A percentile compares a stretch with the other conserved stretches of the same genome.
Conservation (phyloP, 2,888 invertebrate genomes). For the Electrophaes corylata region DNA sequence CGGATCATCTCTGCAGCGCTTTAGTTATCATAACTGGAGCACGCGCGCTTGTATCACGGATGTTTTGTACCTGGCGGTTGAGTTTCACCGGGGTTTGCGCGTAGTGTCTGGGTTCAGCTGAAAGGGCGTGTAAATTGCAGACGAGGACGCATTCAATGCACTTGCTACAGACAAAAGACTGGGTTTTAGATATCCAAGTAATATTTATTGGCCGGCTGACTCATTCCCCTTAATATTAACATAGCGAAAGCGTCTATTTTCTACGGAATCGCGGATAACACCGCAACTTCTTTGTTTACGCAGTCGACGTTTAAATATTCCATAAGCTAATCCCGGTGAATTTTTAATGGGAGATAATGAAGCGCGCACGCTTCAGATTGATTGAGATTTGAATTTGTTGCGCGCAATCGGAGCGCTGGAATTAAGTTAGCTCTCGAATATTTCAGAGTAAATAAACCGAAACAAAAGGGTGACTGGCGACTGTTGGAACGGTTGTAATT, state of each 20-base stretch:
- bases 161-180: conserved; percentile 61
- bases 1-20: conserved; percentile 61
- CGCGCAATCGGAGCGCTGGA: conserved; percentile 69
- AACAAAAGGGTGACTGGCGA: conserved; percentile 55
- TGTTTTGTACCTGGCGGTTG: conserved; percentile 16
- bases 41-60: conserved; percentile 26
- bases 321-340: conserved; percentile 70
- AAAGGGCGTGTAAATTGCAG: conserved; percentile 77
- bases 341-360: conserved; percentile 79
- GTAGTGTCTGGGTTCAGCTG: conserved; percentile 58
- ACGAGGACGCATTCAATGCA: conserved; percentile 71
- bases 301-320: conserved; percentile 78
- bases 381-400: conserved; percentile 80
- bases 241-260: conserved; percentile 72
- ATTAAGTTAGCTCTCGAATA: conserved; percentile 76
- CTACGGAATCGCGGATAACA: conserved; percentile 67
- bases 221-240: conserved; percentile 72
- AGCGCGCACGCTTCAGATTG: conserved; percentile 69
- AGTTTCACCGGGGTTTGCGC: conserved; percentile 41
- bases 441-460: conserved; percentile 72
- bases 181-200: conserved; percentile 80
- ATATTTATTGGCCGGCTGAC: conserved; percentile 69
- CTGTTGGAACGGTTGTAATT: conserved; percentile 45
- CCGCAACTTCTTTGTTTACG: conserved; percentile 72
- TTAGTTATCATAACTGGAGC: conserved; percentile 46